Conservation (phyloP, 1,140 invertebrate species). For the Apocrypta bakeri region DNA sequence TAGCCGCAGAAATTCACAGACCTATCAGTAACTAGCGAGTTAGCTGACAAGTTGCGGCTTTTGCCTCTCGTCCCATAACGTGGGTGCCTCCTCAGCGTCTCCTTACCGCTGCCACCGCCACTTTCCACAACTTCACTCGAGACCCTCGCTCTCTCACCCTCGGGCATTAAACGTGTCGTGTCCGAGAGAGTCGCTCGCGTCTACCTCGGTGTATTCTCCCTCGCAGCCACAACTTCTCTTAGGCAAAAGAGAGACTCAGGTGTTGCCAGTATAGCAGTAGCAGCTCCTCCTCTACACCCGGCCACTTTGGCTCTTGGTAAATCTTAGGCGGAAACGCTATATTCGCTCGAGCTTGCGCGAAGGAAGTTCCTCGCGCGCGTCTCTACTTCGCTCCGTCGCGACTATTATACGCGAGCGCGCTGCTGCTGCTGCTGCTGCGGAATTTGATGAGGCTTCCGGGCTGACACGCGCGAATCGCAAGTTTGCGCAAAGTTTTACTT, state of each 20-base stretch:
- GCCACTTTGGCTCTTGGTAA: slow-evolving; percentile 62
- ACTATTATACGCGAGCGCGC: slow-evolving; percentile 28
- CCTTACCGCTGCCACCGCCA: background rate
- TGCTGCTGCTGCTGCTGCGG: slow-evolving; percentile 24
- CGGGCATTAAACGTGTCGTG: background rate
- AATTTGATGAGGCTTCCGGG: slow-evolving; percentile 71
- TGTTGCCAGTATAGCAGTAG: slow-evolving; percentile 54
- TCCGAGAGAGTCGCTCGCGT: background rate
- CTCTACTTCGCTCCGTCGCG: background rate
- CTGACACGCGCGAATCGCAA: slow-evolving; percentile 65
- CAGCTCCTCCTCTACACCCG: slow-evolving; percentile 58
- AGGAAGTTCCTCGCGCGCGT: slow-evolving; percentile 37
- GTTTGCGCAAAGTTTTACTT: slow-evolving; percentile 65
- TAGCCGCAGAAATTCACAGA: background rate
- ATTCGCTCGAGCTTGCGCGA: slow-evolving; percentile 3
- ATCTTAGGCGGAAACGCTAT: slow-evolving; percentile 58
- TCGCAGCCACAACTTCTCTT: background rate
- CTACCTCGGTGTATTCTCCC: background rate
- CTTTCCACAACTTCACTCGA: background rate
- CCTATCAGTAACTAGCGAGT: background rate
- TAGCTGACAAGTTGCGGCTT: background rate
- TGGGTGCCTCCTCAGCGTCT: background rate
- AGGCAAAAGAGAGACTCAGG: slow-evolving; percentile 58
- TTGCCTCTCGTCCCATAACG: background rate
- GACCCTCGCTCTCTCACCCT: background rate